Evolutionary conservation across 2,113 vertebrate genomes (phyloP).

Genomic region (Callipepla squamata): DNA sequence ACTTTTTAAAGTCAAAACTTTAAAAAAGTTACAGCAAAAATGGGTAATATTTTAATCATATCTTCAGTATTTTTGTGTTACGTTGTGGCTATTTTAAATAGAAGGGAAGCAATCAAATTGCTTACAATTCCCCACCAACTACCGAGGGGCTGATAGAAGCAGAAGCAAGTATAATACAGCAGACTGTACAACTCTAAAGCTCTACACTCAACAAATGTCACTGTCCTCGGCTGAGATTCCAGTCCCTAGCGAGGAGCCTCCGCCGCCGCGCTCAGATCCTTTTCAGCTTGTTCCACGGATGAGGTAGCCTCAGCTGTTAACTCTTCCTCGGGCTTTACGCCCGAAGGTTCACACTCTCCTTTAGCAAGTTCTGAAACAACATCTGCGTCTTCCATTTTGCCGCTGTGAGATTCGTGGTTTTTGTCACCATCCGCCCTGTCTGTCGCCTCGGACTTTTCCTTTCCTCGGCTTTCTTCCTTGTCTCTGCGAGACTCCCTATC

Average conservation of each 20-base stretch:
- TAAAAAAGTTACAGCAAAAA: constrained; percentile 94
- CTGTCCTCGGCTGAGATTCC: constrained; percentile 52
- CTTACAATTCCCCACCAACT: constrained; percentile 78
- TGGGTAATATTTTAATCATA: constrained; percentile 82
- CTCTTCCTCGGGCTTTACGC: constrained; percentile 71
- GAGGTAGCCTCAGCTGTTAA: constrained; percentile 79
- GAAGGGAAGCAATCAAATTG: constrained; percentile 87
- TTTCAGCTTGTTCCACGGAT: constrained; percentile 78
- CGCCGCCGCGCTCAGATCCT: constrained; percentile 73
- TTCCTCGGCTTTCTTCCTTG: constrained; percentile 84
- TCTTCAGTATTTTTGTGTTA: constrained; percentile 83
- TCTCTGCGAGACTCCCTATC: constrained; percentile 92
- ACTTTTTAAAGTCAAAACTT: constrained; percentile 91
- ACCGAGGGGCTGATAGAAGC: constrained; percentile 79
- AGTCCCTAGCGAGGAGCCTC: constrained; percentile 80
- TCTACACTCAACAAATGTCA: constrained; percentile 69
- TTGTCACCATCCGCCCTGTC: constrained; percentile 85
- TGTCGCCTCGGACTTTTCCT: constrained; percentile 74
- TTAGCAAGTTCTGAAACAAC: constrained; percentile 78
- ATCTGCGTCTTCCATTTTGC: constrained; percentile 75
- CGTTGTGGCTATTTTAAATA: constrained; percentile 85
- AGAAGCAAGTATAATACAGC: constrained; percentile 96
- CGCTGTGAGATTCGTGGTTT: constrained; percentile 77
- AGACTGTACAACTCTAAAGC: constrained; percentile 80
- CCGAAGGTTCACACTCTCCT: constrained; percentile 67